These are phyloP conservation scores for Podilymbus podiceps DNA, from an alignment of 2,113 vertebrate genomes.

Conservation along the genomic window DNA sequence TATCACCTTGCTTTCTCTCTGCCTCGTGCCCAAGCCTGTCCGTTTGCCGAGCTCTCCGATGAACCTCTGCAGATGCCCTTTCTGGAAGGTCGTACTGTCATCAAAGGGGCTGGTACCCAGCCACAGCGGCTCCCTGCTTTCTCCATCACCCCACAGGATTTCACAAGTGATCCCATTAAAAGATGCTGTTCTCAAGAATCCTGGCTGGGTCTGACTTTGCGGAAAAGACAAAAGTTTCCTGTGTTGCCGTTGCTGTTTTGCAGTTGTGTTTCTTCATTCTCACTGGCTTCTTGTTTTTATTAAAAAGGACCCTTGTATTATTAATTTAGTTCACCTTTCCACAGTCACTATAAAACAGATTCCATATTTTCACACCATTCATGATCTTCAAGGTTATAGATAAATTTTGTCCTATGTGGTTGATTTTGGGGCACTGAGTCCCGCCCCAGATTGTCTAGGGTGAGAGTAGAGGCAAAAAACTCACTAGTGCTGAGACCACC, in stretches of 20 bases:
- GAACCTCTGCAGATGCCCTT: constrained; percentile 9
- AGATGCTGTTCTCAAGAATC: constrained; percentile 27
- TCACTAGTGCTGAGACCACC: constrained; percentile 86
- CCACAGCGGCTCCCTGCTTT: background rate
- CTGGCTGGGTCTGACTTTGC: constrained; percentile 56
- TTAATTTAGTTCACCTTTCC: constrained; percentile 57
- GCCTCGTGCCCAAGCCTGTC: constrained; percentile 20
- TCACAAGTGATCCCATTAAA: constrained; percentile 6
- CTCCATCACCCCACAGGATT: background rate
- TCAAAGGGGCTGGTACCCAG: constrained; percentile 26
- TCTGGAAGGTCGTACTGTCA: constrained; percentile 43
- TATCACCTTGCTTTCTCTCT: background rate
- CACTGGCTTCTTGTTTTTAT: constrained; percentile 50
- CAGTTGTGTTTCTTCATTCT: background rate
- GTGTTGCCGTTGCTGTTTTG: constrained; percentile 5
- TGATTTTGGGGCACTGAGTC: constrained; percentile 81
- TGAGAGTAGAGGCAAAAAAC: constrained; percentile 91
- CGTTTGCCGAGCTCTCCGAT: background rate
- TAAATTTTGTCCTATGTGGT: constrained; percentile 94
- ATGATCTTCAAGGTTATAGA: constrained; percentile 96
- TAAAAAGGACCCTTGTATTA: constrained; percentile 73
- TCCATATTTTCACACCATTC: constrained; percentile 99
- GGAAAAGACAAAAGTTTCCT: constrained; percentile 52
- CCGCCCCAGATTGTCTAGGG: constrained; percentile 86
- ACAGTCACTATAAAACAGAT: constrained; percentile 91